Conservation (phyloP, 2,888 invertebrate species). For the Rhogogaster chlorosoma region DNA sequence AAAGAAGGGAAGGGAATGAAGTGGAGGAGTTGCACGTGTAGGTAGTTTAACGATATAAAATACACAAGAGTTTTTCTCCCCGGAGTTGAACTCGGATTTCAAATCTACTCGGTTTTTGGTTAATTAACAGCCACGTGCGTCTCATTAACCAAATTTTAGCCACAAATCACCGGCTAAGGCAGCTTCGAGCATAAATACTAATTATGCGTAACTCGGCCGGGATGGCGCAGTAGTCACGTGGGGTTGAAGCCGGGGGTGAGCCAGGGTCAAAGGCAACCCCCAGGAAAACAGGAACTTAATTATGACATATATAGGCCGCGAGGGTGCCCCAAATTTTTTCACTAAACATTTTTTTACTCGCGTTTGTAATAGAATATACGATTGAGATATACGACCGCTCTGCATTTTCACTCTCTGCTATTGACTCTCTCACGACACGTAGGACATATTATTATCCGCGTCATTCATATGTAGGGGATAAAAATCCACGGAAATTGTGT, state of each 20-base stretch:
- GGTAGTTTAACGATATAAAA: conserved; percentile 44
- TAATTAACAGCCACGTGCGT: conserved; percentile 72
- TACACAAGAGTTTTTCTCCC: conserved; percentile 36
- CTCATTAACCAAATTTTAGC: conserved; percentile 68
- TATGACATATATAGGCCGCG: conserved; percentile 61
- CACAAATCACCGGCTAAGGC: conserved; percentile 68
- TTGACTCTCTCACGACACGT: background rate
- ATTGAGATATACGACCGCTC: conserved; percentile 39
- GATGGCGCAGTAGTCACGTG: conserved; percentile 59
- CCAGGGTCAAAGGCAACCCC: conserved; percentile 53
- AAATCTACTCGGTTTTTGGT: conserved; percentile 53
- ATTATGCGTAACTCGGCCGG: conserved; percentile 66
- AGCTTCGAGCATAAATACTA: conserved; percentile 69
- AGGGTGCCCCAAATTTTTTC: conserved; percentile 51
- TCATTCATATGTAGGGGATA: no score
- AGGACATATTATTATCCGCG: background rate
- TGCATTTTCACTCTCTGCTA: background rate
- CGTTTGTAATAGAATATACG: conserved; percentile 57
- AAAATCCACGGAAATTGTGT: background rate
- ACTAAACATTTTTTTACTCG: conserved; percentile 44
- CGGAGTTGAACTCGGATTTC: conserved; percentile 47
- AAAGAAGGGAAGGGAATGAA: background rate
- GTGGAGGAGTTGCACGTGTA: conserved; percentile 7
- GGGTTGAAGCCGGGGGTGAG: conserved; percentile 57
- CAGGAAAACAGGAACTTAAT: conserved; percentile 63